These are phyloP conservation scores for Rhinatrema bivittatum DNA, from an alignment of 2,797 vertebrate species.

Conservation along the genomic window DNA sequence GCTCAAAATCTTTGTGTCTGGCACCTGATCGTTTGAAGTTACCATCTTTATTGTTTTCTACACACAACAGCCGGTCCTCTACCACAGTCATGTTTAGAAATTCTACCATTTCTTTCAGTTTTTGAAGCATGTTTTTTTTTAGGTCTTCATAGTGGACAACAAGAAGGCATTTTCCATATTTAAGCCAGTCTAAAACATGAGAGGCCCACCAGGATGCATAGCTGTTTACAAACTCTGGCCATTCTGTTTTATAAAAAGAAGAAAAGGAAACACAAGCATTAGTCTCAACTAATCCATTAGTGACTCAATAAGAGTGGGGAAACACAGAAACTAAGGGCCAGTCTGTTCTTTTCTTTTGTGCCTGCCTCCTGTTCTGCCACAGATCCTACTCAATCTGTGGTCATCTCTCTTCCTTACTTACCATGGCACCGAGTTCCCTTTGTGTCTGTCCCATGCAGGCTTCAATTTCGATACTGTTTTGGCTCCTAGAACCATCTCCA, in stretches of 20 bases:
- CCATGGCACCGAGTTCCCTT: too few species aligned
- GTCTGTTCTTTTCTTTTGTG: accelerated
- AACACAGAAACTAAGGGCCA: accelerated
- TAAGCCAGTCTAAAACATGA: constrained; percentile 86
- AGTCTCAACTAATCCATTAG: background rate
- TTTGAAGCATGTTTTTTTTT: constrained; percentile 67
- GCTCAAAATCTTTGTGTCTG: constrained; percentile 66
- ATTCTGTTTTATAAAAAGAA: constrained; percentile 58
- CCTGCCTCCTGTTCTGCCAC: too few species aligned
- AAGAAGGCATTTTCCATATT: constrained; percentile 72
- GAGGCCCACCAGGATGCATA: constrained; percentile 96
- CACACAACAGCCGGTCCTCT: constrained; percentile 82
- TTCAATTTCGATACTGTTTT: too few species aligned
- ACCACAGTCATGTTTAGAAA: constrained; percentile 77
- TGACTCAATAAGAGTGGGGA: background rate
- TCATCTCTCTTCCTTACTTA: too few species aligned
- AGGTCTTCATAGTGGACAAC: constrained; percentile 90
- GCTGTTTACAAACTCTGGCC: constrained; percentile 90
- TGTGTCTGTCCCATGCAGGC: too few species aligned
- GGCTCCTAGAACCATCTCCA: too few species aligned
- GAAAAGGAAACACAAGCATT: background rate
- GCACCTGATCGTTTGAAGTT: constrained; percentile 78
- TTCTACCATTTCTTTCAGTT: constrained; percentile 68
- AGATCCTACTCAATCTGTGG: too few species aligned
- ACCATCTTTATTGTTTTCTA: constrained; percentile 86